Evolutionary conservation across 2,113 vertebrate genomes (phyloP).

Genomic region (Cavia aperea): DNA sequence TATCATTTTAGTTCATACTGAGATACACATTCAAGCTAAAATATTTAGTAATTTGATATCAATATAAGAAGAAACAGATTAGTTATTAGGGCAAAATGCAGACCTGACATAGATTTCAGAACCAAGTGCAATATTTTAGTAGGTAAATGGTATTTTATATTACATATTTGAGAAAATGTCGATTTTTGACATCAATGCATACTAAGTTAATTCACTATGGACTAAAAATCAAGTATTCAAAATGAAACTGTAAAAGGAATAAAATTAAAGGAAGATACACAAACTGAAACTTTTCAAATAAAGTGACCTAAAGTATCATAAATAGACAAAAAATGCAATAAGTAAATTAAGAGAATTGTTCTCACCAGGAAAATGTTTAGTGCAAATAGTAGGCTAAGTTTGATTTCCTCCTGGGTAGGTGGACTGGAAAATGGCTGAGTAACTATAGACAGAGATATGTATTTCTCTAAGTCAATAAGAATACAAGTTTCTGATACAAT

Average conservation of each 20-base stretch:
- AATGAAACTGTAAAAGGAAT: background rate
- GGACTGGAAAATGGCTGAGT: background rate
- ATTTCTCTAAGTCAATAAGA: background rate
- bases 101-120: background rate
- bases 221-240: background rate
- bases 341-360: background rate
- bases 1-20: background rate
- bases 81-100: background rate
- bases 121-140: background rate
- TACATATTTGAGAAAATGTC: background rate
- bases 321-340: background rate
- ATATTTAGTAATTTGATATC: background rate
- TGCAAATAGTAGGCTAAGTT: background rate
- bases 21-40: background rate
- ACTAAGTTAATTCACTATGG: background rate
- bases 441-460: background rate
- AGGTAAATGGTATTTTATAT: background rate
- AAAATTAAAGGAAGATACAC: background rate
- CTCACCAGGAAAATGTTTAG: background rate
- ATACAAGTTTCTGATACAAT: background rate
- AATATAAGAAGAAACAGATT: background rate
- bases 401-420: background rate
- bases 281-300: background rate
- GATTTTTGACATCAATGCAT: background rate
- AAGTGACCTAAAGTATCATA: background rate